Base-by-base conservation (phyloP, 1,140 invertebrate species). In the Drosophila nigrodunni region DNA sequence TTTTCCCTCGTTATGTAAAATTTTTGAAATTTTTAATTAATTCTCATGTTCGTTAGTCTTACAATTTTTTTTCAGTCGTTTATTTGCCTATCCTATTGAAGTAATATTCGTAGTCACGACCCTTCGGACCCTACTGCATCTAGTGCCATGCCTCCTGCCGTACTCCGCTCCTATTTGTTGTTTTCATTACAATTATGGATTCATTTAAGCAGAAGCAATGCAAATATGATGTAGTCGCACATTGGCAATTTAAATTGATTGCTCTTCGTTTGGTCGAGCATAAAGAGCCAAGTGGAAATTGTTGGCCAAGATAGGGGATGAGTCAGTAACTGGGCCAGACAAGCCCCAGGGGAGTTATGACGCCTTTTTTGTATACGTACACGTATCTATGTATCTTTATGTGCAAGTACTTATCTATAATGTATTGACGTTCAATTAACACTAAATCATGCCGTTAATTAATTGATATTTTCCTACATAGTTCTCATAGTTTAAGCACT, bases 201-300 rank as follows among this genome's bases (percentile, higher is more conserved):
- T 80, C 83, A 83, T 83, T 88, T 88, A 89, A 89, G 77, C 80
- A 88, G 85, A 88, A 88, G 80, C 83, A 83, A 89, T 89, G 72
- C 83, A 83, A 88, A 83, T 67, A 74, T 77, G 74, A 80, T 89
- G 80, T 67, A 89, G 13, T 54, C 13, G 50, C 35, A 6, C 83
- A 89, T 73, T 78, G 46, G 70, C 77, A 72, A 87, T 88, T 88
- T 75, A 73, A 80, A 70, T 88, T 89, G 71, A 83, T 88, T 83
- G 80, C 83, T 69, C 73, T 69, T 57, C 35, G 57, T 52, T 47
- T 59, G 47, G 21, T 43, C 50, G 7, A 43, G 41, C 11, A 43
- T 6, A 43, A 43, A n/a, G 25, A 30, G 25, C 25, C 25, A 30
- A 30, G 39, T 10, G 39, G 41, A 43, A 43, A 30, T 30, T 30